phyloP scores from a whole-genome alignment of 2,888 invertebrate species.

The Orthosia gracilis region DNA sequence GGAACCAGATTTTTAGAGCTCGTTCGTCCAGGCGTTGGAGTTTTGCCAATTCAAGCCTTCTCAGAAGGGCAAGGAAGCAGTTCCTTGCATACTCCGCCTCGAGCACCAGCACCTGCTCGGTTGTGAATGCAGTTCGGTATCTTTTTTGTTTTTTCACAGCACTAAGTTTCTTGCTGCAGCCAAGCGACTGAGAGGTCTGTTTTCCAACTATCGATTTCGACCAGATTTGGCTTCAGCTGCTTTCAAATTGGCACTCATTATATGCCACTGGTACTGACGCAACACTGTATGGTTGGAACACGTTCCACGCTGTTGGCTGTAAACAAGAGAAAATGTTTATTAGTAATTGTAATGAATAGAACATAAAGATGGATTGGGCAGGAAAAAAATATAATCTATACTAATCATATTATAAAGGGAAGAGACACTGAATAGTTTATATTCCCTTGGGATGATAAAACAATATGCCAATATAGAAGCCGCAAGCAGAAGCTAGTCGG shows the following conservation, averaged over 20 bases:
- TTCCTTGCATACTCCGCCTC: slow-evolving; percentile 94
- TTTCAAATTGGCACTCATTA: too few species aligned
- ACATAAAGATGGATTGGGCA: too few species aligned
- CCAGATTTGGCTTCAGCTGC: neutral
- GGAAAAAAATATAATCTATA: too few species aligned
- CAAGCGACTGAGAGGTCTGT: slow-evolving; percentile 55
- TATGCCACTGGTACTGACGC: neutral
- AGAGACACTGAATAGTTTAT: too few species aligned
- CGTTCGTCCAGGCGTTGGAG: slow-evolving; percentile 75
- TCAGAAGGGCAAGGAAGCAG: slow-evolving; percentile 93
- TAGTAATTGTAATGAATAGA: too few species aligned
- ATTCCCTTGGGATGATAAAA: too few species aligned
- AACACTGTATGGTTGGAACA: too few species aligned
- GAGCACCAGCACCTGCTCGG: slow-evolving; percentile 93
- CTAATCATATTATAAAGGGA: too few species aligned
- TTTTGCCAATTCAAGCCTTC: slow-evolving; percentile 92
- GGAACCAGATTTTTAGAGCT: slow-evolving; percentile 96
- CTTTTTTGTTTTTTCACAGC: slow-evolving; percentile 90
- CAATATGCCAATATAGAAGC: too few species aligned
- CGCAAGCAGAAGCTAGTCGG: too few species aligned
- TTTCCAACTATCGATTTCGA: slow-evolving; percentile 43
- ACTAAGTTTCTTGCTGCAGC: slow-evolving; percentile 54
- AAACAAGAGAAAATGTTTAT: too few species aligned
- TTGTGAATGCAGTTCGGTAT: slow-evolving; percentile 95
- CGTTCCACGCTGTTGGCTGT: too few species aligned